Evolutionary conservation across 1,140 invertebrate genomes (phyloP), one percentile per base, ranked within the genome.

Genomic region (Rhagoletis pomonella): DNA sequence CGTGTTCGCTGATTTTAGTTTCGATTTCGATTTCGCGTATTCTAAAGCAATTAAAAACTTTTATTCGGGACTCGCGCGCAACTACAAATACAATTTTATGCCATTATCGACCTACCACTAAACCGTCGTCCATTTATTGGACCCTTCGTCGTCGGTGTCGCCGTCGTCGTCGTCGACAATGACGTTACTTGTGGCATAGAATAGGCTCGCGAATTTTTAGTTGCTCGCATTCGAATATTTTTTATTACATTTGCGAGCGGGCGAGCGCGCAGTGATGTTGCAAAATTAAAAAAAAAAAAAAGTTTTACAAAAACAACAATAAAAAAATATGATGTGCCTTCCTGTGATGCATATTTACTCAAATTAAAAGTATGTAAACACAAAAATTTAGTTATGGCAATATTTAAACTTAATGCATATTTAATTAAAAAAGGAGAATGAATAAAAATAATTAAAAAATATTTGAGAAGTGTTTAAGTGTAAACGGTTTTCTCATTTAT

Each of bases 1-100:
- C 7, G 44, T 19, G 44, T 73, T 73, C 44, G 69, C 10, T 73
- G 42, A 29, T 47, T 1, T 69, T 65, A 4, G n/a, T 42, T 73
- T 73, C 67, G 67, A 39, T 73, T 73, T 73, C 67, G 67, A 14
- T 73, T 73, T 73, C 44, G 42, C 42, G 17, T 73, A 17, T 47
- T 47, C 42, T 39, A 4, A 17, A n/a, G 64, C 64, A 67, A 42
- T 73, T 12, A 12, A 17, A 73, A 29, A 73, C 50, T 7, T 55
- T 55, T 55, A 10, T 55, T 55, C 50, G 5, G 50, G 5, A 47
- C 14, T 67, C 10, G 64, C 67, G 67, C 42, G 67, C 42, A 47
- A 73, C 44, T 73, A 73, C 44, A 67, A 42, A 3, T 73, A 17
- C 14, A 73, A 47, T 44, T 44, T n/a, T n/a, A 73, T 10, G 42